Conservation (phyloP, 92 coral and sea anemone genomes). For the Scolanthus callimorphus region DNA sequence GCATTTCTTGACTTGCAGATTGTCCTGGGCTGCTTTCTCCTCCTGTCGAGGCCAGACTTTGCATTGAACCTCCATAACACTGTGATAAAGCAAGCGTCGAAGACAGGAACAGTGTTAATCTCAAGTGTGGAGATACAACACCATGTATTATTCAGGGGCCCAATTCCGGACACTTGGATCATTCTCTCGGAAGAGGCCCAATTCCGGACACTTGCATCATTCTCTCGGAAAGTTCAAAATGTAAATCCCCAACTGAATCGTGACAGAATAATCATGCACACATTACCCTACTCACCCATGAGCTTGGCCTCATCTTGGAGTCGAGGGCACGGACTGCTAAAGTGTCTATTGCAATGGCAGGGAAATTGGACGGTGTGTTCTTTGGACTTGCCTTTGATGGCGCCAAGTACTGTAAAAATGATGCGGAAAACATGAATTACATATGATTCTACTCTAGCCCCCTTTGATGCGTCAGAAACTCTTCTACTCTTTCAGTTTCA, state of each 20-base stretch:
- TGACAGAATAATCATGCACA: too few relatives aligned
- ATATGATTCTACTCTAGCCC: too few relatives aligned
- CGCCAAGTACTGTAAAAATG: conserved; percentile 53
- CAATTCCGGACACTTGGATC: not conserved
- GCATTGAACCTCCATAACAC: conserved; percentile 64
- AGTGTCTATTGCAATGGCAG: conserved; percentile 33
- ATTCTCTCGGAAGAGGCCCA: too few relatives aligned
- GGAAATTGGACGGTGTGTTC: conserved; percentile 10
- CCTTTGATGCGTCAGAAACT: too few relatives aligned
- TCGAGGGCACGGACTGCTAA: conserved; percentile 20
- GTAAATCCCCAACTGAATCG: too few relatives aligned
- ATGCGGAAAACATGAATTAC: too few relatives aligned
- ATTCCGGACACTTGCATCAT: too few relatives aligned
- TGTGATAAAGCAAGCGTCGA: not conserved
- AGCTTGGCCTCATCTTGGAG: conserved; percentile 70
- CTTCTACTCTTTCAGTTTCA: too few relatives aligned
- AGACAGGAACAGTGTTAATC: not conserved
- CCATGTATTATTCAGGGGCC: not conserved
- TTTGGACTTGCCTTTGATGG: conserved; percentile 53
- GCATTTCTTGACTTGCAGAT: conserved; percentile 63
- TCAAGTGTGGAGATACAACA: not conserved
- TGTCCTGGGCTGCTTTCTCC: conserved; percentile 55
- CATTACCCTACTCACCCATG: conserved; percentile 88
- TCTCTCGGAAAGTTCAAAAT: too few relatives aligned
- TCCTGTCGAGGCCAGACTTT: conserved; percentile 54